A percentile compares a stretch with the other conserved stretches of the same genome.
These are phyloP conservation scores for Tanytarsus gracilentus DNA, from an alignment of 2,888 invertebrate genomes.

Conservation along the genomic window DNA sequence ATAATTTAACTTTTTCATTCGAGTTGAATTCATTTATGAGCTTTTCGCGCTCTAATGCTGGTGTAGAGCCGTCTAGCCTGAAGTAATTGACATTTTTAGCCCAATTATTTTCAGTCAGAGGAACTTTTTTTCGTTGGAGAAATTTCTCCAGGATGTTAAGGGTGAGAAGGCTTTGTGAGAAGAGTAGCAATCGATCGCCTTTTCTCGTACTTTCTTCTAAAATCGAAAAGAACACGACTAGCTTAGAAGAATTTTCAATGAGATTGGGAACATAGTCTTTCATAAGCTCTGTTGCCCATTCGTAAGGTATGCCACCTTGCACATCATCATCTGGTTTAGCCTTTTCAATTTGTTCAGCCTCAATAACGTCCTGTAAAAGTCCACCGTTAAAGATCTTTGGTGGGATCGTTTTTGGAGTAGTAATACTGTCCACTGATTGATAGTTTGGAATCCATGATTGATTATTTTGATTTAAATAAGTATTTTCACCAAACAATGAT, in stretches of 20 bases:
- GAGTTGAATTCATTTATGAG: conserved; percentile 93
- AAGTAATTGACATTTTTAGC: conserved; percentile 80
- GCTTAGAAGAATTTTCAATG: conserved; percentile 88
- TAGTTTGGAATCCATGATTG: too few species aligned
- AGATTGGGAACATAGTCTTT: conserved; percentile 81
- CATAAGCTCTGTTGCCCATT: conserved; percentile 76
- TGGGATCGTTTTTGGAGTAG: conserved; percentile 9
- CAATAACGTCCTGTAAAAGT: conserved; percentile 51
- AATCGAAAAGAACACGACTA: conserved; percentile 87
- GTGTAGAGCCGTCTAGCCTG: conserved; percentile 90
- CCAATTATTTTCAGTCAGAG: conserved; percentile 68
- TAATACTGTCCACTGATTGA: conserved; percentile 32
- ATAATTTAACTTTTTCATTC: conserved; percentile 76
- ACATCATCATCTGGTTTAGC: conserved; percentile 47
- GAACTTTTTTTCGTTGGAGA: conserved; percentile 58
- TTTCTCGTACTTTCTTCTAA: conserved; percentile 76
- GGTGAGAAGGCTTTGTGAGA: conserved; percentile 93
- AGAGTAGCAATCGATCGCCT: conserved; percentile 86
- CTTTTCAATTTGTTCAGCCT: conserved; percentile 51
- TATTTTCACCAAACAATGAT: too few species aligned
- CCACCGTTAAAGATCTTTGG: conserved; percentile 44
- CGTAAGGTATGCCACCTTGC: conserved; percentile 77
- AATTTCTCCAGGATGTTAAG: conserved; percentile 92
- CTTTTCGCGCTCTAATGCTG: conserved; percentile 88
- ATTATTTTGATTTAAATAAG: too few species aligned